A percentile compares a stretch with the other conserved stretches of the same genome.
phyloP scores from a whole-genome alignment of 2,113 vertebrate species.

The Podarcis raffonei region DNA sequence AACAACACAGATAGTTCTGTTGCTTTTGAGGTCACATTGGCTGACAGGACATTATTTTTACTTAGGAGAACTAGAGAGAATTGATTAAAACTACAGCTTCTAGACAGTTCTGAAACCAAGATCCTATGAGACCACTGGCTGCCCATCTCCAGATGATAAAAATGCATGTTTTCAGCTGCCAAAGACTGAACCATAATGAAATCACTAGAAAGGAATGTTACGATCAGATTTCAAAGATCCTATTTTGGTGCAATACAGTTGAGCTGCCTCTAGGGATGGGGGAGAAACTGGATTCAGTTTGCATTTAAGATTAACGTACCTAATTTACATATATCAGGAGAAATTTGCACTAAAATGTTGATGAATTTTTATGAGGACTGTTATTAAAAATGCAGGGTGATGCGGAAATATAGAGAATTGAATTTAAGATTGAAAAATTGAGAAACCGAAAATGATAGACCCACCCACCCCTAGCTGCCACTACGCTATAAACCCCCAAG shows the following conservation, averaged over 20 bases:
- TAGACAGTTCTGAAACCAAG: background rate
- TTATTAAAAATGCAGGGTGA: too few species aligned
- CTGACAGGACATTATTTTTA: background rate
- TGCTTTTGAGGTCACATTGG: background rate
- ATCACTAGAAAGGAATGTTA: constrained; percentile 9
- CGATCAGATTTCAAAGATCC: background rate
- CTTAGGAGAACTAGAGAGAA: background rate
- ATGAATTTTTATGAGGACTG: too few species aligned
- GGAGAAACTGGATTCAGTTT: too few species aligned
- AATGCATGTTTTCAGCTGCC: background rate
- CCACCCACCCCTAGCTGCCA: background rate
- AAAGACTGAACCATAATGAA: background rate
- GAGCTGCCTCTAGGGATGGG: background rate
- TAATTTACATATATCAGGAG: too few species aligned
- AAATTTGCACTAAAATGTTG: too few species aligned
- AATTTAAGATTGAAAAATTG: too few species aligned
- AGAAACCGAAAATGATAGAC: too few species aligned
- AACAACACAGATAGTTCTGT: background rate
- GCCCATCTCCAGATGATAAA: background rate
- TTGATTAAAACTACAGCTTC: background rate
- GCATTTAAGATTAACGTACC: too few species aligned
- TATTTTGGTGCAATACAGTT: background rate
- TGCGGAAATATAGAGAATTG: too few species aligned
- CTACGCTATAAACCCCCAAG: background rate
- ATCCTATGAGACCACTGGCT: background rate